Conservation (phyloP, 2,888 invertebrate species). For the Tolmerus cingulatus region DNA sequence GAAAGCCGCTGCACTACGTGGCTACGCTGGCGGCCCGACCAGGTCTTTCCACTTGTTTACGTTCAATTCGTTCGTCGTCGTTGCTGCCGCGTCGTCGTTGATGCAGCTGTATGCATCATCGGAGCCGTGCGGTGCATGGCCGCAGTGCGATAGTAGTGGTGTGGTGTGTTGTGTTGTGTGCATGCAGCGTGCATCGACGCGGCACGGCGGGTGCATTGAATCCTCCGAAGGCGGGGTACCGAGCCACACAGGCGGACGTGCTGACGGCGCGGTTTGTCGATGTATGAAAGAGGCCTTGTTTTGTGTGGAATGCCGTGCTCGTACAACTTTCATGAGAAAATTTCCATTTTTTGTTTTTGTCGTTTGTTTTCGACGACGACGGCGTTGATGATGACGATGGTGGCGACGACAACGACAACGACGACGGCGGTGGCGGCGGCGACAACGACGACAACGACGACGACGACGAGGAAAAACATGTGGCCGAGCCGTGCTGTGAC, state of each 20-base stretch:
- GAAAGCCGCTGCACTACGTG: neutral
- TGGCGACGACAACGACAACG: neutral
- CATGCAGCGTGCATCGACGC: neutral
- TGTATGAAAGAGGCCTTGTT: neutral
- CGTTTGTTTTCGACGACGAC: neutral
- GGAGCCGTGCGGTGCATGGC: neutral
- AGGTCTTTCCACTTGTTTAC: neutral
- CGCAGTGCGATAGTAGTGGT: neutral
- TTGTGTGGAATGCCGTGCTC: conserved; percentile 33
- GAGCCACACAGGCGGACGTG: neutral
- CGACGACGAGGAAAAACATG: too few relatives aligned
- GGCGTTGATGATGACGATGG: neutral
- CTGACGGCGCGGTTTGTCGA: neutral
- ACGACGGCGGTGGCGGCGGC: neutral
- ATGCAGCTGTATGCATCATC: neutral
- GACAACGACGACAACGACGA: neutral
- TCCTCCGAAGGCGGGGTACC: neutral
- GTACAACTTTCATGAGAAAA: conserved; percentile 41
- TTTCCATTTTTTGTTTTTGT: conserved; percentile 37
- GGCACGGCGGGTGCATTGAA: neutral
- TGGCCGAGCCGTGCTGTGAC: neutral
- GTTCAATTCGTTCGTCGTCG: neutral
- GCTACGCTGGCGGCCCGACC: neutral
- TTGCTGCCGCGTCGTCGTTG: neutral
- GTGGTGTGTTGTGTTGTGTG: neutral